phyloP scores from a whole-genome alignment of 1,140 invertebrate genomes.

The Drosophila arizonae region DNA sequence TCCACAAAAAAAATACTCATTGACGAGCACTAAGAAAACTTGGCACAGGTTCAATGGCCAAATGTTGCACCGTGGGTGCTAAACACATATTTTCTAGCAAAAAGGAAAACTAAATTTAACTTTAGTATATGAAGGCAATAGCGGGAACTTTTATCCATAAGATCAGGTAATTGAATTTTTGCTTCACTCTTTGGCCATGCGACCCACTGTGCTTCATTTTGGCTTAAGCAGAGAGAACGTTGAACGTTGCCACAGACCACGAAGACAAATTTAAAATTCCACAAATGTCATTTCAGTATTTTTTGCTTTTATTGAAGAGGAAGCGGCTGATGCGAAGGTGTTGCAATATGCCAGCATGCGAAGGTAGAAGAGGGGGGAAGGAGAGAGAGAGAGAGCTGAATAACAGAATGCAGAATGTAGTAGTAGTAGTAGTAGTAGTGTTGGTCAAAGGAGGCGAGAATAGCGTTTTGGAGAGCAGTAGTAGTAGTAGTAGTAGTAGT shows the following conservation, averaged over 20 bases:
- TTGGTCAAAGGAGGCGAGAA: too few species aligned
- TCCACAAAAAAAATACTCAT: slow-evolving; percentile 4
- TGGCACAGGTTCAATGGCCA: slow-evolving; percentile 76
- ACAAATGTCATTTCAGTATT: slow-evolving; percentile 74
- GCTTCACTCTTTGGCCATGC: too few species aligned
- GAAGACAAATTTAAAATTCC: slow-evolving; percentile 71
- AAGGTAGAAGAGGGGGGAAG: neutral
- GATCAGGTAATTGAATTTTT: too few species aligned
- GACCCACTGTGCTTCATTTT: too few species aligned
- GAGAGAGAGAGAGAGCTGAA: neutral
- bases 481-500: too few species aligned
- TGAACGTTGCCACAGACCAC: slow-evolving; percentile 24
- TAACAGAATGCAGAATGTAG: too few species aligned
- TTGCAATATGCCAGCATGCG: slow-evolving; percentile 1
- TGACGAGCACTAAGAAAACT: slow-evolving; percentile 56
- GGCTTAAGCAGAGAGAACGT: too few species aligned
- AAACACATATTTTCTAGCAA: too few species aligned
- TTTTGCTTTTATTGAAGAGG: slow-evolving; percentile 38
- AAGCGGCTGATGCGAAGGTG: slow-evolving; percentile 28
- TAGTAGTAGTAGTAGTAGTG: too few species aligned
- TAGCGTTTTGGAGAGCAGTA: too few species aligned
- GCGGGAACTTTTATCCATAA: neutral
- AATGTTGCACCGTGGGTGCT: slow-evolving; percentile 14
- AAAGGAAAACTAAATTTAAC: too few species aligned
- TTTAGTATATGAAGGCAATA: neutral